These are phyloP conservation scores for Montipora capricornis DNA, from an alignment of 64 coral and sea anemone species.

Conservation along the genomic window DNA sequence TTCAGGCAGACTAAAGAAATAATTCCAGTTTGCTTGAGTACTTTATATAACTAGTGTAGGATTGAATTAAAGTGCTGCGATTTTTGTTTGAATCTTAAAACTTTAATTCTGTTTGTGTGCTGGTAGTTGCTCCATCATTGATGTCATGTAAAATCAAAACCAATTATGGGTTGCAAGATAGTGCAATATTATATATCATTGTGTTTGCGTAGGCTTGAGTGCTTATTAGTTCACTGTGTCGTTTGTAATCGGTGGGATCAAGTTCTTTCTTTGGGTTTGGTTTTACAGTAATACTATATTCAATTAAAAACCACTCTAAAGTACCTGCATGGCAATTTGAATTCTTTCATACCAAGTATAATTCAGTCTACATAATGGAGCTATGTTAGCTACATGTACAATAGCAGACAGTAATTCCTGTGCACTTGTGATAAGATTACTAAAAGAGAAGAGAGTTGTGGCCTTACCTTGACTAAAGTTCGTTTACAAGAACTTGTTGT, in stretches of 20 bases:
- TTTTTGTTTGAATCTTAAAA: not conserved
- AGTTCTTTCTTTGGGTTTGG: not conserved
- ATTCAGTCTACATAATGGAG: too few species aligned
- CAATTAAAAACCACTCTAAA: not conserved
- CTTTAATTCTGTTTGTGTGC: not conserved
- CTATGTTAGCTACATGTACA: not conserved
- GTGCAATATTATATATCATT: not conserved
- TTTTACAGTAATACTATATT: not conserved
- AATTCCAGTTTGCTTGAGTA: constrained; percentile 32
- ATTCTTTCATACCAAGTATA: not conserved
- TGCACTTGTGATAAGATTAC: constrained; percentile 42
- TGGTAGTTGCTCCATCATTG: not conserved
- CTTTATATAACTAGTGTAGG: not conserved
- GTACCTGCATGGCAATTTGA: not conserved
- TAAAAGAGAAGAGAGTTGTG: constrained; percentile 36
- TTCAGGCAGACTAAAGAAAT: constrained; percentile 40
- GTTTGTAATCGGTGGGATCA: not conserved
- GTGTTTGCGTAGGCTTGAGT: not conserved
- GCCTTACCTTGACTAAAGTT: constrained; percentile 51
- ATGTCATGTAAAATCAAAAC: not conserved
- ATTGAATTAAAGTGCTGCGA: not conserved
- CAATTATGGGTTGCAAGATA: not conserved
- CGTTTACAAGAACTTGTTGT: not conserved
- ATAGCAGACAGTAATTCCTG: constrained; percentile 21
- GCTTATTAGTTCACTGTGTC: not conserved